Base-by-base conservation (phyloP, 2,888 invertebrate genomes). In the Ectemnius cavifrons region DNA sequence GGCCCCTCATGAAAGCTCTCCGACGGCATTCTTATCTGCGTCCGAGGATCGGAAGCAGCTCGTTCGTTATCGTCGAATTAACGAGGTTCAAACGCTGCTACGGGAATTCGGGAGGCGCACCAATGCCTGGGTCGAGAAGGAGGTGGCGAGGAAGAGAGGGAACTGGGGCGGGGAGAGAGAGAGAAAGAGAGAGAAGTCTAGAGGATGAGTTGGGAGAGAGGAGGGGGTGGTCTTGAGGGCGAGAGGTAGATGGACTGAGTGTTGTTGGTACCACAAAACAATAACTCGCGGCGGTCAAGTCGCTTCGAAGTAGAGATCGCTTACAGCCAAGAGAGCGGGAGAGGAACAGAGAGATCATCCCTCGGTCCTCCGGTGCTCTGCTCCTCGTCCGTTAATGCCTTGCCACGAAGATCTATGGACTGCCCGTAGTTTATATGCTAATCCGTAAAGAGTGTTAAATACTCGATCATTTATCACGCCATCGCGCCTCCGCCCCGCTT, bases 361-460 rank as follows among this genome's bases (percentile, higher is more conserved):
- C 77, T 60, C 80, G n/a, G 52, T 52, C 52, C 52, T 52, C 52
- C 52, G 52, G 79, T 86, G 85, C 85, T 86, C 85, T 85, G 87
- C 85, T 85, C 85, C 83, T 83, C 85, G 86, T 86, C 86, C 86
- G 89, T 90, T 90, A 90, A 90, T 90, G 89, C 89, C 86, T 90
- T 89, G 90, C 90, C 88, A 86, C 85, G 86, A 90, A 90, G 90
- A 91, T 90, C 90, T 90, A 91, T 90, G 89, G 91, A 90, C 90
- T 90, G 87, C 81, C 89, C 87, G 90, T 90, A 90, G 90, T 91
- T 90, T 90, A 90, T 91, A 91, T 91, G 90, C 90, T 90, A 91
- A 90, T 90, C 90, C 89, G 90, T 90, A 90, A 90, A 90, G 90
- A 91, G 91, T 90, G 90, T 90, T 91, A 91, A 91, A 90, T 90